These are phyloP conservation scores for Zapus hudsonius DNA, from an alignment of 2,113 vertebrate species.

Conservation along the genomic window DNA sequence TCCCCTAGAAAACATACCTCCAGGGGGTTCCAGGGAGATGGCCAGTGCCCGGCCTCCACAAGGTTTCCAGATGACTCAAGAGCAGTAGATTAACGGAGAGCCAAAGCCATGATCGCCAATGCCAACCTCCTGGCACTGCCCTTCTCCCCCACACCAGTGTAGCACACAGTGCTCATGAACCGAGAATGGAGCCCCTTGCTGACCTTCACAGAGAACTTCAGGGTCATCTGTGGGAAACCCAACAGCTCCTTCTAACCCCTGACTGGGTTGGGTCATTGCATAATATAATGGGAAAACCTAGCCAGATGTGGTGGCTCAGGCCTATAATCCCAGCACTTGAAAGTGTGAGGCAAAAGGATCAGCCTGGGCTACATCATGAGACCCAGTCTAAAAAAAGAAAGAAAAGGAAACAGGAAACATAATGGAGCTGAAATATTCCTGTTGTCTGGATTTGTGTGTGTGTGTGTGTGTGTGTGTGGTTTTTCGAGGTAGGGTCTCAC, in stretches of 20 bases:
- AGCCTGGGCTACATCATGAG: too few species aligned
- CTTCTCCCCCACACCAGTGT: neutral
- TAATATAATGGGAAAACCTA: neutral
- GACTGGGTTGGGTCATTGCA: too few species aligned
- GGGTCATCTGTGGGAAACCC: neutral
- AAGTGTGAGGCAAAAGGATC: too few species aligned
- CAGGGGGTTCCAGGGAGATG: neutral
- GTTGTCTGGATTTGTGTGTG: too few species aligned
- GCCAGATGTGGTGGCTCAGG: neutral
- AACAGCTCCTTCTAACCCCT: neutral
- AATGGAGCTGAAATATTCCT: neutral
- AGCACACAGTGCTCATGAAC: too few species aligned
- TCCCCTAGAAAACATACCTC: neutral
- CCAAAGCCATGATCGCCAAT: neutral
- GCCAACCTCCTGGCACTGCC: neutral
- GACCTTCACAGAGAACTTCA: neutral
- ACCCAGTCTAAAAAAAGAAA: neutral
- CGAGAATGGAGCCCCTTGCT: slow-evolving; percentile 50
- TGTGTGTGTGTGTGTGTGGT: too few species aligned
- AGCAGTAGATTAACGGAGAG: neutral
- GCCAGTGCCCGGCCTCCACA: neutral
- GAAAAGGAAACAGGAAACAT: neutral
- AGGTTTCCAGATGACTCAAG: neutral
- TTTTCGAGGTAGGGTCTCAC: too few species aligned
- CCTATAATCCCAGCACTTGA: neutral